Evolutionary conservation across 2,888 invertebrate species (phyloP), one percentile per base, ranked within the genome.

Genomic region (Celastrina argiolus): DNA sequence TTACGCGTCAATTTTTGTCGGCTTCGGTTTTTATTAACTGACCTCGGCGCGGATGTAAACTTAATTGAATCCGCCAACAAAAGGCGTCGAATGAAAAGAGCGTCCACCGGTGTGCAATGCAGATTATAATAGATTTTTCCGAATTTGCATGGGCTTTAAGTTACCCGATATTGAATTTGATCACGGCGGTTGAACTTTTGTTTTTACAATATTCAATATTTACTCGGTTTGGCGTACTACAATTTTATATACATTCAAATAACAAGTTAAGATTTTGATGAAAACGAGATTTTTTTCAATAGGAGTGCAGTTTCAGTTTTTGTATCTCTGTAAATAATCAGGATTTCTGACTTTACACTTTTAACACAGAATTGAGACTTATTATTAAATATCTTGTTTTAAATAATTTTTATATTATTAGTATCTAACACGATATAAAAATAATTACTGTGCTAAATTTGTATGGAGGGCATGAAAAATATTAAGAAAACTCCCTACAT

Each of bases 21-120:
- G 88, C 85, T 88, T 87, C 83, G 86, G 88, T 88, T 90, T 89
- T 90, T 88, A 88, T 87, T 87, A 88, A 89, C 89, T 88, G 88
- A 91, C 90, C 90, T 87, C 89, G 83, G 87, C 79, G 87, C 84
- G 84, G 87, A 84, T 90, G 90, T 91, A 89, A 91, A 89, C 88
- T 90, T 90, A 91, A 91, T 91, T 90, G 90, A 88, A 90, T 90
- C 85, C 84, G 76, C 81, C 81, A 85, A 90, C 91, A 91, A 91
- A 87, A 88, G 90, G 89, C 85, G 82, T 81, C 81, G 81, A 82
- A 85, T 90, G 90, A 89, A 90, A 90, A 88, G 90, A 88, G 88
- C 88, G 84, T 83, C 85, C 89, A 82, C 79, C 83, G 85, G 84
- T 90, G 90, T 90, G 91, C 87, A 81, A 86, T 87, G 88, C 84